These are phyloP conservation scores for Linurgus olivaceus DNA, from an alignment of 2,797 vertebrate genomes.

Conservation along the genomic window DNA sequence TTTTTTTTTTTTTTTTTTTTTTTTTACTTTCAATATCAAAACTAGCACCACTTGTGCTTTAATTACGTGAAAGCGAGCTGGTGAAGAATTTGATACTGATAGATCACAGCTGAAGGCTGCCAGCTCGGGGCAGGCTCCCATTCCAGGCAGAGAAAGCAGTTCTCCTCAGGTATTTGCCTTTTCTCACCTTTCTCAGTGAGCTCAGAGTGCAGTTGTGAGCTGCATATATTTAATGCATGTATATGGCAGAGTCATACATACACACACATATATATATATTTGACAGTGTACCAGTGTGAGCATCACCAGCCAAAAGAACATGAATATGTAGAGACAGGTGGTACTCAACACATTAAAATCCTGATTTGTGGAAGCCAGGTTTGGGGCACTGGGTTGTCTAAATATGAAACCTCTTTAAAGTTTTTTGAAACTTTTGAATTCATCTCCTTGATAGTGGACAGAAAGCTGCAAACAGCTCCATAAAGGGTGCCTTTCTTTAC, in stretches of 20 bases:
- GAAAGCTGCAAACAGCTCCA: background rate
- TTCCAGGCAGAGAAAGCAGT: background rate
- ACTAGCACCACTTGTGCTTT: background rate
- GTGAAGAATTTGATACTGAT: background rate
- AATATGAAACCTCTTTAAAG: background rate
- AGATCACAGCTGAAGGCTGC: background rate
- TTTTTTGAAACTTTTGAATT: background rate
- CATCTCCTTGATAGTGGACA: background rate
- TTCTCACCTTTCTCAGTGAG: background rate
- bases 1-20: background rate
- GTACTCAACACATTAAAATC: background rate
- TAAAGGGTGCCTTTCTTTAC: background rate
- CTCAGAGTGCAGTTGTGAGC: background rate
- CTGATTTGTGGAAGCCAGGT: background rate
- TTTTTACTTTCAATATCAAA: background rate
- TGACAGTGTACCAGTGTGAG: background rate
- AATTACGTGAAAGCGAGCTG: background rate
- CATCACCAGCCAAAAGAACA: background rate
- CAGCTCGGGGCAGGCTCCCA: background rate
- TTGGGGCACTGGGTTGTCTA: background rate
- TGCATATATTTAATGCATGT: background rate
- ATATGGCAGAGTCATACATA: background rate
- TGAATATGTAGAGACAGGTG: background rate
- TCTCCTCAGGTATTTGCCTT: background rate
- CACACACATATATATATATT: background rate